Base-by-base conservation (phyloP, 2,797 vertebrate genomes). In the Diplodus sargus region DNA sequence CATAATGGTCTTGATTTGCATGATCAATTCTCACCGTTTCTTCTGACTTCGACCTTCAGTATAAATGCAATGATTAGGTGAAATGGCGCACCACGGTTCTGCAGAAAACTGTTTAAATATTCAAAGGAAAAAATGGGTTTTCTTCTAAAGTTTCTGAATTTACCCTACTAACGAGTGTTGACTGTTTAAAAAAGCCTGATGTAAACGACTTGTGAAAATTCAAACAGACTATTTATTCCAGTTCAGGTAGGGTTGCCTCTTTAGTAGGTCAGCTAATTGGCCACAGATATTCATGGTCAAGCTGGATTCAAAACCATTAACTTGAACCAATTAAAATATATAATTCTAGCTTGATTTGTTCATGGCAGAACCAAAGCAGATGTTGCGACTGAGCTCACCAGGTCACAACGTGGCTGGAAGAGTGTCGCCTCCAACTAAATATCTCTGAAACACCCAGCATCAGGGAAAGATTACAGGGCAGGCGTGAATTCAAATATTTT, bases 11-110 rank as follows among this genome's bases (percentile, higher is more conserved):
- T 70, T 22, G 14, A 85, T 79, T 81, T 85, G 66, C 82, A 87
- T 81, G 74, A 80, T 86, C 81, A 83, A 85, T 89, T 79, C 64
- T 70, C 13, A 0, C 64, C 87, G 58, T 67, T 82, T 87, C 84
- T 78, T 86, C 82, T 23, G 64, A 79, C 54, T 64, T 70, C 87
- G 83, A 87, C 89, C 78, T 84, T 72, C 64, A 60, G 30, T 28
- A 47, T 54, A 64, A 76, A 61, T 13, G n/a, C 43, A 75, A 10
- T 28, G 14, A 34, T 74, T 48, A 6, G 60, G 20, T 39, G 10
- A 10, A 39, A 39, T 39, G 39, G 39, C 9, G 39, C 39, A 39
- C 39, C 25, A 13, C 17, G 30, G 13, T 58, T 74, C 16, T 70
- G 48, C 52, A 57, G n/a, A 70, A 47, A 14, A 47, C 3, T 5